These are phyloP conservation scores for Trematocara variabile DNA, from an alignment of 2,113 vertebrate species.

Conservation along the genomic window DNA sequence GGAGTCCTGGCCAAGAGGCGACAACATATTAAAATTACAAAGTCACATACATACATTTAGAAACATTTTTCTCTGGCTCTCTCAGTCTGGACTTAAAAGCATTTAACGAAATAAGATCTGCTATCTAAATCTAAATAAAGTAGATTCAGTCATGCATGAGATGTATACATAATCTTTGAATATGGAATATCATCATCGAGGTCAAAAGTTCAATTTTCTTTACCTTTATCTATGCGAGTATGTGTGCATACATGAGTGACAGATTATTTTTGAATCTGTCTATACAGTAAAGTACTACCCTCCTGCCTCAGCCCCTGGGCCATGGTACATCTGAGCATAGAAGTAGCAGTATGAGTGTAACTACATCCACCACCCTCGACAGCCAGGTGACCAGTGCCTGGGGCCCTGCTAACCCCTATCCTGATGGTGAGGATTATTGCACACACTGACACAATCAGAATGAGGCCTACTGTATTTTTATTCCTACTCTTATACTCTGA, in stretches of 20 bases:
- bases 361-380: slow-evolving; percentile 57
- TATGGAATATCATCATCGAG: not conserved
- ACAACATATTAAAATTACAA: too few relatives aligned
- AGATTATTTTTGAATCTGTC: not conserved
- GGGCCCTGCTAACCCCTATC: slow-evolving; percentile 51
- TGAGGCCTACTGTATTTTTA: not conserved
- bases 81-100: too few relatives aligned
- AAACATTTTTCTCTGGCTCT: too few relatives aligned
- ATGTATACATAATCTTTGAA: not conserved
- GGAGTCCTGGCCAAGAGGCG: too few relatives aligned
- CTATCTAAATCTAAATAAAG: not conserved
- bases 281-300: not conserved
- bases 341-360: slow-evolving; percentile 69
- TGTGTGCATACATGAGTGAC: not conserved
- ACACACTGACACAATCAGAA: not conserved
- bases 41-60: too few relatives aligned
- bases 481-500: not conserved
- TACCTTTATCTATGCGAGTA: not conserved
- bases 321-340: slow-evolving; percentile 68
- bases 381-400: slow-evolving; percentile 67
- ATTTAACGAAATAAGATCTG: too few relatives aligned
- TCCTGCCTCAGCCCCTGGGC: slow-evolving; percentile 43
- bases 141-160: not conserved
- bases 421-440: slow-evolving; percentile 61
- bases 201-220: not conserved